A percentile compares a stretch with the other conserved stretches of the same genome.
These are phyloP conservation scores for Hylyphantes graminicola DNA, from an alignment of 1,140 invertebrate species.

Conservation along the genomic window DNA sequence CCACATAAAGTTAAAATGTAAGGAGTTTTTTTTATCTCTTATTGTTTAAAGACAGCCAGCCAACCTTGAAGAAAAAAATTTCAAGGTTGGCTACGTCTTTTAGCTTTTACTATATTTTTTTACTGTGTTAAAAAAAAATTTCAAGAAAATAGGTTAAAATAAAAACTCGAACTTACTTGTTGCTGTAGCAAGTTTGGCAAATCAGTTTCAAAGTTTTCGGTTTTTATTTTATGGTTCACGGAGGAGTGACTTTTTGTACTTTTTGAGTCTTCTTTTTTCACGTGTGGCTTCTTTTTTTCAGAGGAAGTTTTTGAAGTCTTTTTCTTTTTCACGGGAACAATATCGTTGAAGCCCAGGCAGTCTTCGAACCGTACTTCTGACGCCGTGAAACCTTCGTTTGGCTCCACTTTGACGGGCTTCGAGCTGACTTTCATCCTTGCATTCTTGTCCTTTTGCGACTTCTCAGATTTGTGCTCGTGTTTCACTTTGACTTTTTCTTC, in stretches of 20 bases:
- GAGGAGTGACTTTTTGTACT: too few relatives aligned
- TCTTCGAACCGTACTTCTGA: conserved; percentile 56
- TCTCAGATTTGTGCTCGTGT: neutral
- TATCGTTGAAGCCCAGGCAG: conserved; percentile 51
- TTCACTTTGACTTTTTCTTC: neutral
- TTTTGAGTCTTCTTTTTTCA: neutral
- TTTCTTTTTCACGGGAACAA: conserved; percentile 34
- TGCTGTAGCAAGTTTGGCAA: too few relatives aligned
- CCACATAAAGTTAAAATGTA: too few relatives aligned
- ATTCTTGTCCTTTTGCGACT: conserved; percentile 1
- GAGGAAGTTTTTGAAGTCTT: conserved; percentile 23
- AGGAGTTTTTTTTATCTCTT: too few relatives aligned
- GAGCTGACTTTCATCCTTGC: neutral
- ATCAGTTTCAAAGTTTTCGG: too few relatives aligned
- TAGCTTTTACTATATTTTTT: too few relatives aligned
- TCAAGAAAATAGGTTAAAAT: too few relatives aligned
- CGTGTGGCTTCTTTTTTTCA: conserved; percentile 17
- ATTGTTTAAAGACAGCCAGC: too few relatives aligned
- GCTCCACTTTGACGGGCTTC: conserved; percentile 16
- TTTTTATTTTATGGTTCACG: neutral
- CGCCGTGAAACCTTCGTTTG: conserved; percentile 41
- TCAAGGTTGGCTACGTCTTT: too few relatives aligned
- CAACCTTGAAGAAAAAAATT: too few relatives aligned
- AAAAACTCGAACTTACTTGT: too few relatives aligned
- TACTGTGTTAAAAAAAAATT: too few relatives aligned